Conservation (phyloP, 2,797 vertebrate genomes). For the Limosa lapponica region DNA sequence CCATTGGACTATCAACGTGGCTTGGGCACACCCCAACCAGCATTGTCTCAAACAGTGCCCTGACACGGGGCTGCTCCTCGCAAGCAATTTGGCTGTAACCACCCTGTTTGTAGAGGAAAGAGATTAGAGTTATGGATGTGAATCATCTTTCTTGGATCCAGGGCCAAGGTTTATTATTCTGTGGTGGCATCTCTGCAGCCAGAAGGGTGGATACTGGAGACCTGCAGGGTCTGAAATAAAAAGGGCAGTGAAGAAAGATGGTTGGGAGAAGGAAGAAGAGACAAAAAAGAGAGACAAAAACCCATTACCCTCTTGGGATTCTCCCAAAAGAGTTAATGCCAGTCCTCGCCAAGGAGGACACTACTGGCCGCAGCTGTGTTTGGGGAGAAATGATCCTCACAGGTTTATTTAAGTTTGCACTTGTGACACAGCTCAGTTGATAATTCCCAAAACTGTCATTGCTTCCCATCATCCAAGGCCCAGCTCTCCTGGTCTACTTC, state of each 20-base stretch:
- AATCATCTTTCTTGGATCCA: background rate
- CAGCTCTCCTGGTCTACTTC: background rate
- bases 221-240: background rate
- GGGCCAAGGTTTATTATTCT: background rate
- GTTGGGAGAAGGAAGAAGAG: background rate
- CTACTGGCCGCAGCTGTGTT: rapidly evolving
- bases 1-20: background rate
- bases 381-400: background rate
- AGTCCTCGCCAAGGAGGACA: rapidly evolving
- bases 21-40: background rate
- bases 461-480: background rate
- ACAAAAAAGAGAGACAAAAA: background rate
- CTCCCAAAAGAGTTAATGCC: background rate
- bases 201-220: background rate
- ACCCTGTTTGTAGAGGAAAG: background rate
- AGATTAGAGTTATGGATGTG: background rate
- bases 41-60: background rate
- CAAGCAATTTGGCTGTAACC: background rate
- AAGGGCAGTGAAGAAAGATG: background rate
- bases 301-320: background rate
- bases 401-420: background rate
- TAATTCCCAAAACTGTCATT: background rate
- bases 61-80: background rate
- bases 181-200: background rate
- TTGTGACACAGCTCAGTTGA: background rate